Evolutionary conservation across 2,797 vertebrate genomes (phyloP), one percentile per base, ranked within the genome.

Genomic region (Liparis tanakae): DNA sequence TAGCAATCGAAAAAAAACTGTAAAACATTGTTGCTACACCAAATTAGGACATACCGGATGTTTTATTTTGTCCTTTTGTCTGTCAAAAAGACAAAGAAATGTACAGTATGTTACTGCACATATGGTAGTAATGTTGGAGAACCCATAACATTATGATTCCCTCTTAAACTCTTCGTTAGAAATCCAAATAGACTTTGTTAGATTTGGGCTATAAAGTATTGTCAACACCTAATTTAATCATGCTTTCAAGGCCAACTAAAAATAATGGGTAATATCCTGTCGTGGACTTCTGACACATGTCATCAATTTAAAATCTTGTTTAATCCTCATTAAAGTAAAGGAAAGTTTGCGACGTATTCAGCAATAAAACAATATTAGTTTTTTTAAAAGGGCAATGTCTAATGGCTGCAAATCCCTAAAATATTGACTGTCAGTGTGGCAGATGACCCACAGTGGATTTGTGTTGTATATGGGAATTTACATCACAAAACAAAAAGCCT

Each of bases 401-500:
- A 66, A 48, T 22, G 3, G 8, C 10, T 44, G n/a, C 13, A 51
- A 58, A 44, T 46, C 22, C 1, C 56, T 60, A 20, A 36, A 22
- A 14, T 63, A 6, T 0, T 59, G 4, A 37, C 10, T 62, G 22
- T 22, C 15, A 43, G 53, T 20, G 14, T 60, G 17, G 41, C 20
- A 44, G n/a, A 51, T 44, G 46, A 50, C 20, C 13, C 15, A n/a
- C 20, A 22, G 36, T 33, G 43, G 20, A 48, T 60, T 6, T 7
- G 46, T 36, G 6, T n/a, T 12, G 43, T 22, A 0, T 3, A 22
- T 33, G 3, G 25, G 10, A 54, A 30, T 36, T 30, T 56, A n/a
- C 67, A 69, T 71, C 18, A 67, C 18, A 67, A 6, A 33, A 67
- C 15, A 20, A 51, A 51, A 14, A 51, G 10, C 10, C 10, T 51